Evolutionary conservation across 2,888 invertebrate species (phyloP), one percentile per base, ranked within the genome.

Genomic region (Scaptomyza reducta): DNA sequence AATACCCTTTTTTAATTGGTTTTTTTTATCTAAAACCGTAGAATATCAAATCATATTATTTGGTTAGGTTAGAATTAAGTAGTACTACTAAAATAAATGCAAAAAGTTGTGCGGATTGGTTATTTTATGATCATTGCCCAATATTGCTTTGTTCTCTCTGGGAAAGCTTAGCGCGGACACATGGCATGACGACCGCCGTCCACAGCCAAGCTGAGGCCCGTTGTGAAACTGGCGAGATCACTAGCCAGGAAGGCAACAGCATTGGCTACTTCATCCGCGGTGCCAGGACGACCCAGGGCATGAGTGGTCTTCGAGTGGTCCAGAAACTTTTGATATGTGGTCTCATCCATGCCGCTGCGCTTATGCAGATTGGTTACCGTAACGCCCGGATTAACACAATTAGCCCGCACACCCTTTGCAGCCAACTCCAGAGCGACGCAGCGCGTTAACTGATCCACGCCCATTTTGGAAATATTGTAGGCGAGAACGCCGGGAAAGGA

Each of bases 171-270:
- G 87, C 98, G 94, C n/a, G 98, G 98, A 87, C 98, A 98, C 96
- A 98, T 96, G 13, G 96, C 96, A 91, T 97, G 97, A 56, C 98
- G 94, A 0, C 99, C 99, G 25, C 99, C 99, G 91, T 99, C 99
- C 0, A 99, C 96, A 0, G 97, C 96, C 31, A 99, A 80, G 65
- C 95, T 95, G 3, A 94, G 96, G 3, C 98, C 99, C 7, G 99
- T 99, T 11, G 97, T 97, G 89, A 97, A 98, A 77, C 96, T 96
- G 3, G 97, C 95, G 74, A 95, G 93, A 64, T 96, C 95, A 69
- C 97, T 96, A 0, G 98, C 98, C 65, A 99, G 93, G 92, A 98
- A 99, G 0, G 96, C 95, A 80, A 99, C 98, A 0, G 97, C 94
- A 64, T 94, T 94, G 0, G 99, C 98, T 0, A 98, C 97, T 92